Percentiles rank a stretch among this genome's conserved stretches.
Conservation (phyloP, 2,797 vertebrate species). For the Staurois parvus region DNA sequence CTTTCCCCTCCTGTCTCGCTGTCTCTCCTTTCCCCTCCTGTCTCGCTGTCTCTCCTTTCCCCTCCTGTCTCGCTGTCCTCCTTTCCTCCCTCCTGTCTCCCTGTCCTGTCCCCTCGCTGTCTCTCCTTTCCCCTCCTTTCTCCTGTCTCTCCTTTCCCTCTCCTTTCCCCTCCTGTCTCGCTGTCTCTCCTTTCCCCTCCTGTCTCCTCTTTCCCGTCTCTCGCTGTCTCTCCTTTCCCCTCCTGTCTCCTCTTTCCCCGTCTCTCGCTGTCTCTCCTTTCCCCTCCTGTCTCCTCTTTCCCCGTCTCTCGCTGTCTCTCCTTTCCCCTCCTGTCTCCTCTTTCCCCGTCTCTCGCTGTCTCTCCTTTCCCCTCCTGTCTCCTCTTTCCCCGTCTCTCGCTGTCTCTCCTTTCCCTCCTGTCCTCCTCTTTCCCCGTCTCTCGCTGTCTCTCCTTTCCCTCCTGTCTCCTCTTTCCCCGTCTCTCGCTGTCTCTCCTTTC, state of each 20-base stretch:
- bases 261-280: background rate
- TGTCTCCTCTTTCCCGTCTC: constrained; percentile 38
- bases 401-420: background rate
- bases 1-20: background rate
- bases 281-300: background rate
- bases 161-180: too few relatives aligned
- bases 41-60: too few relatives aligned
- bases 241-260: background rate
- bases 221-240: background rate
- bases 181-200: background rate
- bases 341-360: background rate
- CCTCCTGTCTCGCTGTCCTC: background rate
- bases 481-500: background rate
- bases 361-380: too few relatives aligned
- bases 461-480: background rate
- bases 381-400: too few relatives aligned
- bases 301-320: background rate
- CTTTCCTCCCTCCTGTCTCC: background rate
- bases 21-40: background rate
- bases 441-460: background rate
- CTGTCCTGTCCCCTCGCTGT: constrained; percentile 6
- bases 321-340: too few relatives aligned
- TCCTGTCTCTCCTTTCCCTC: background rate
- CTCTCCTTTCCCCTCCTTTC: background rate
- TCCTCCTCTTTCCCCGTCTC: background rate